Percentiles rank a stretch among this genome's conserved stretches.
Evolutionary conservation across 2,113 vertebrate genomes (phyloP).

Genomic region (human): GRCh38 chr1:102424001-102424500

Average conservation of each 20-base stretch:
- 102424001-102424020: neutral
- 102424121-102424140: neutral
- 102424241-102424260: neutral
- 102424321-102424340: neutral
- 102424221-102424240: neutral
- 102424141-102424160: neutral
- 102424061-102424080: neutral
- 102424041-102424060: neutral
- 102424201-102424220: neutral
- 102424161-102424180: neutral
- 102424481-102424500: neutral
- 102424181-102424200: neutral
- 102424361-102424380: neutral
- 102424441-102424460: neutral
- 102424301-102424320: neutral
- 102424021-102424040: neutral
- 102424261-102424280: neutral
- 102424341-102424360: neutral
- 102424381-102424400: neutral
- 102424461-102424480: neutral
- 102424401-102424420: neutral
- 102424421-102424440: neutral
- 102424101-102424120: neutral
- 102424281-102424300: neutral
- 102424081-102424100: neutral